These are phyloP conservation scores for Drosophila rufa DNA, from an alignment of 1,140 invertebrate species.

Conservation along the genomic window DNA sequence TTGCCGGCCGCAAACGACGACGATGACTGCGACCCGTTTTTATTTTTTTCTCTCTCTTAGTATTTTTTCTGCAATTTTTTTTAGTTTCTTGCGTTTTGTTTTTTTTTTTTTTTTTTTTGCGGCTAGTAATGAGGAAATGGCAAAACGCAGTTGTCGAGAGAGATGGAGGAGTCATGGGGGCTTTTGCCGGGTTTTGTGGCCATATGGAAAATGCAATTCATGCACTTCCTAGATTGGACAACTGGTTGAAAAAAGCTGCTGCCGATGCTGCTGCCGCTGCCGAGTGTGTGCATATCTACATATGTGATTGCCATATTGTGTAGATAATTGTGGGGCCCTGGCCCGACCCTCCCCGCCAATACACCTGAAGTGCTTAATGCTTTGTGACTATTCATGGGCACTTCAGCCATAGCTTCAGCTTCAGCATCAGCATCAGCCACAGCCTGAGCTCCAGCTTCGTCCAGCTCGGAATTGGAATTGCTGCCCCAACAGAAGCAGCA, in stretches of 20 bases:
- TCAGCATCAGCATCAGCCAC: background rate
- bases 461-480: constrained; percentile 46
- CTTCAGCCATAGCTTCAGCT: constrained; percentile 59
- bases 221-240: constrained; percentile 83
- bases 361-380: constrained; percentile 80
- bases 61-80: constrained; percentile 15
- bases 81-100: constrained; percentile 15
- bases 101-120: constrained; percentile 33
- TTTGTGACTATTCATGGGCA: constrained; percentile 84
- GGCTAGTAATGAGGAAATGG: constrained; percentile 82
- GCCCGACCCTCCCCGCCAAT: constrained; percentile 33
- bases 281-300: constrained; percentile 79
- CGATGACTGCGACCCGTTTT: constrained; percentile 70
- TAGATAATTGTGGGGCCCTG: constrained; percentile 78
- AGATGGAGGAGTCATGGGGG: constrained; percentile 38
- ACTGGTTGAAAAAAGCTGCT: constrained; percentile 73
- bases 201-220: constrained; percentile 83
- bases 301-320: constrained; percentile 84
- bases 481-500: constrained; percentile 74
- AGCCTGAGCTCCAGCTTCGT: background rate
- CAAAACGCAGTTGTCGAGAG: constrained; percentile 72
- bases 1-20: constrained; percentile 67
- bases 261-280: constrained; percentile 20
- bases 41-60: constrained; percentile 22
- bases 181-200: constrained; percentile 53